Percentiles rank a stretch among this genome's conserved stretches.
Evolutionary conservation across 2,797 vertebrate genomes (phyloP).

Genomic region (Anguilla megastoma): DNA sequence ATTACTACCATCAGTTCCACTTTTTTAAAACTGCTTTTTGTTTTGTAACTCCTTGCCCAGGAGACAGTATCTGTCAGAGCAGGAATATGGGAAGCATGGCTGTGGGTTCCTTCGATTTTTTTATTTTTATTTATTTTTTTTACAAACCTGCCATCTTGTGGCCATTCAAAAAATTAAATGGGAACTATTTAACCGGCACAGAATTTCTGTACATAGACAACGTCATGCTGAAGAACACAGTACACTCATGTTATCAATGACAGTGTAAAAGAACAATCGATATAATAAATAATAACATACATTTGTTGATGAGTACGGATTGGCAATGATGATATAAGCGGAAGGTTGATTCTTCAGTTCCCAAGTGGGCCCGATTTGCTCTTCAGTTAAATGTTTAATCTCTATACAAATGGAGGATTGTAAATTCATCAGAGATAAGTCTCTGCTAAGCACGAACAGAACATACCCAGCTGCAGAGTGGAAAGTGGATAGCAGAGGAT

Average conservation of each 20-base stretch:
- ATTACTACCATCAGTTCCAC: not conserved
- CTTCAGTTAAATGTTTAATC: not conserved
- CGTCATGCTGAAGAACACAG: not conserved
- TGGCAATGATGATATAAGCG: not conserved
- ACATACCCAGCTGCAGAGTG: not conserved
- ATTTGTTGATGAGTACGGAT: not conserved
- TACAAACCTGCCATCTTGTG: conserved; percentile 3
- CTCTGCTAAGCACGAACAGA: not conserved
- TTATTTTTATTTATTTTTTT: not conserved
- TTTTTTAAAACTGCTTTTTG: too few species aligned
- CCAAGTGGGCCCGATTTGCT: not conserved
- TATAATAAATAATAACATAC: not conserved
- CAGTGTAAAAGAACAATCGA: not conserved
- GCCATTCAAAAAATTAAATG: not conserved
- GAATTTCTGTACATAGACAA: not conserved
- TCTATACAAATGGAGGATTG: not conserved
- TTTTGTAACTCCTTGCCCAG: not conserved
- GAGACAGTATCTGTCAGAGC: not conserved
- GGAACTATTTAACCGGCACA: not conserved
- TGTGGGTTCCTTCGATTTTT: not conserved
- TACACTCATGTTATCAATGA: not conserved
- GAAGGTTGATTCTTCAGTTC: not conserved
- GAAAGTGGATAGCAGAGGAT: not conserved
- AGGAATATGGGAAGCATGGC: not conserved
- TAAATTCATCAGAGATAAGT: not conserved